Percentiles rank a stretch among this genome's conserved stretches.
phyloP scores from a whole-genome alignment of 2,113 vertebrate species.

The Xiphophorus maculatus region DNA sequence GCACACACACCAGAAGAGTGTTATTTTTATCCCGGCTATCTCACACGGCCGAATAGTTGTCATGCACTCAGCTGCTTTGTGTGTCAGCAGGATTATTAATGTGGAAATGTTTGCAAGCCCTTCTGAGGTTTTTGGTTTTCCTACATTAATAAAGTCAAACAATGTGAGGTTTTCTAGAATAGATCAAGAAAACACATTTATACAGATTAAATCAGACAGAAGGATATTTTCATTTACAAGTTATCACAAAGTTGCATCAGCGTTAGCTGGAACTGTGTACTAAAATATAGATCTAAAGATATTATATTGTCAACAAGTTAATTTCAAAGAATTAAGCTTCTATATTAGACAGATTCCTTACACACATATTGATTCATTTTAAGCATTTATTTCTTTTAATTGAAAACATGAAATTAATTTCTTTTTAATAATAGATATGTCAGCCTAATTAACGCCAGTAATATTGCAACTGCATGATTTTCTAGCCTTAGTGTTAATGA shows the following conservation, averaged over 20 bases:
- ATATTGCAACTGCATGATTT: not conserved
- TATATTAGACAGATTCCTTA: too few relatives aligned
- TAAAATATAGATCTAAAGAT: too few relatives aligned
- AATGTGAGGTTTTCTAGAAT: too few relatives aligned
- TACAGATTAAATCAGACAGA: too few relatives aligned
- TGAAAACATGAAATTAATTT: too few relatives aligned
- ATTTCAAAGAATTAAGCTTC: too few relatives aligned
- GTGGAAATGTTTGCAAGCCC: not conserved
- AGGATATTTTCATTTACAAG: too few relatives aligned
- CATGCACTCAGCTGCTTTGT: not conserved
- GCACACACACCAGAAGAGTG: conserved; percentile 11
- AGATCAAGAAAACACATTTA: too few relatives aligned
- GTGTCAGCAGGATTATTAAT: not conserved
- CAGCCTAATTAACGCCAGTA: not conserved
- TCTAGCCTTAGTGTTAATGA: not conserved
- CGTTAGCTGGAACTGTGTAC: not conserved
- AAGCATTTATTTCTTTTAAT: too few relatives aligned
- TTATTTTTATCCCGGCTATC: conserved; percentile 16
- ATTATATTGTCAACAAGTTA: too few relatives aligned
- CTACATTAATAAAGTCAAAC: not conserved
- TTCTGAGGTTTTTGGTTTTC: not conserved
- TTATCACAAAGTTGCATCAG: not conserved
- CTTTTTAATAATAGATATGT: too few relatives aligned
- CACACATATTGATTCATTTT: too few relatives aligned
- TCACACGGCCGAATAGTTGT: not conserved